Evolutionary conservation across 2,797 vertebrate species (phyloP), one percentile per base, ranked within the genome.

Genomic region (Okamejei kenojei): DNA sequence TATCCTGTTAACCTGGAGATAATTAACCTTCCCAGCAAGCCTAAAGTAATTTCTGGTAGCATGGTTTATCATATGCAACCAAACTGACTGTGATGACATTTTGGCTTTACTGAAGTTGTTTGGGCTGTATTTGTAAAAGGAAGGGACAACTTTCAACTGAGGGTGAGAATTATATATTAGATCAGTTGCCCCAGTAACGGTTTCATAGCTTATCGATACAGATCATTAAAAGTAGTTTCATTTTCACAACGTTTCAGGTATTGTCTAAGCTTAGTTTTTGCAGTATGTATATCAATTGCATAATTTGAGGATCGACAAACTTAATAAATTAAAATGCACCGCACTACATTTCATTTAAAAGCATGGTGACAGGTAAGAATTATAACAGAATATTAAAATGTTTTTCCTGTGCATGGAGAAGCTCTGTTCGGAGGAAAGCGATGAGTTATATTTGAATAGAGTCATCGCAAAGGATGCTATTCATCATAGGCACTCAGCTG

Each of bases 371-470:
- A 74, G 90, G 35, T 35, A 73, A 91, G 65, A 71, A 54, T 73
- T 74, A 73, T 10, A 91, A 38, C 32, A 26, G 68, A 45, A 91
- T 73, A 73, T 91, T 71, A 91, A 82, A 45, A 73, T 91, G 88
- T 38, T 21, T 86, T 86, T 86, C 63, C 65, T 45, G 26, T 88
- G 63, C 65, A 13, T 73, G 15, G 38, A 29, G 21, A 74, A 45
- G 90, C 71, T 45, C 90, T 74, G 65, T 23, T 45, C 38, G 26
- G 32, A 91, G 45, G 63, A 91, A 38, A 35, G 65, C n/a, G 65
- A 73, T 90, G 65, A 73, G 90, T 91, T 71, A 74, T 74, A 21
- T 91, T 88, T 68, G 68, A 54, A 74, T 73, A 71, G n/a, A 91
- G 63, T 54, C 90, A 73, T 74, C 32, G 35, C 9, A 38, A 90